A percentile compares a stretch with the other conserved stretches of the same genome.
Conservation (phyloP, 2,888 invertebrate genomes). For the Cheilosia vulpina region DNA sequence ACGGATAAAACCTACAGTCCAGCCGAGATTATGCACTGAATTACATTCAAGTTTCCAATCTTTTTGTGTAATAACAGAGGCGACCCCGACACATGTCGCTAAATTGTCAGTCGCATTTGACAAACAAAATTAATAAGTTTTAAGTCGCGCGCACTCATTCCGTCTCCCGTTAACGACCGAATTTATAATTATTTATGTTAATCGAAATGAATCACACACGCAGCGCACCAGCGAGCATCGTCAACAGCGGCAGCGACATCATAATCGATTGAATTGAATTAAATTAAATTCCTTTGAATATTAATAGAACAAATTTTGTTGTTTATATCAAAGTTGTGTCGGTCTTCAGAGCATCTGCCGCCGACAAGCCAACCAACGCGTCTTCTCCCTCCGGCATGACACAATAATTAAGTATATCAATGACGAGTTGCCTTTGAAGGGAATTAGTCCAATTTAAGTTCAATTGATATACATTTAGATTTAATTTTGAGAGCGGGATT, state of each 20-base stretch:
- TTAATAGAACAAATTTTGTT: slow-evolving; percentile 60
- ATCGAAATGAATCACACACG: slow-evolving; percentile 71
- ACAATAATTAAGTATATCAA: slow-evolving; percentile 70
- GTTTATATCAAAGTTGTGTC: slow-evolving; percentile 39
- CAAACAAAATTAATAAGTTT: slow-evolving; percentile 29
- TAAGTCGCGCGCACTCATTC: slow-evolving; percentile 43
- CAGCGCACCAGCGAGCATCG: neutral
- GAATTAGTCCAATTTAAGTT: slow-evolving; percentile 70
- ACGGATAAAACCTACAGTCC: neutral
- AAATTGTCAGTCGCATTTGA: slow-evolving; percentile 16
- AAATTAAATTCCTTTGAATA: slow-evolving; percentile 66
- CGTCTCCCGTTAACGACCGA: slow-evolving; percentile 43
- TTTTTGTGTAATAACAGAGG: slow-evolving; percentile 27
- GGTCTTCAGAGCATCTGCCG: neutral
- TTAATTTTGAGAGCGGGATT: slow-evolving; percentile 21
- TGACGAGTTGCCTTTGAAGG: slow-evolving; percentile 62
- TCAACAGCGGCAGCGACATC: slow-evolving; percentile 20
- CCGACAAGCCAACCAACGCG: too few species aligned
- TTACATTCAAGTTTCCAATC: slow-evolving; percentile 35
- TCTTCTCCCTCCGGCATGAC: slow-evolving; percentile 38
- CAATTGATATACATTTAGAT: slow-evolving; percentile 61
- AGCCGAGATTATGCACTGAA: slow-evolving; percentile 49
- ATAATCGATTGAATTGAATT: slow-evolving; percentile 65
- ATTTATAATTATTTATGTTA: slow-evolving; percentile 63
- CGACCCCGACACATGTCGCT: neutral